Conservation (phyloP, 2,888 invertebrate species). For the Drosophila algonquin region DNA sequence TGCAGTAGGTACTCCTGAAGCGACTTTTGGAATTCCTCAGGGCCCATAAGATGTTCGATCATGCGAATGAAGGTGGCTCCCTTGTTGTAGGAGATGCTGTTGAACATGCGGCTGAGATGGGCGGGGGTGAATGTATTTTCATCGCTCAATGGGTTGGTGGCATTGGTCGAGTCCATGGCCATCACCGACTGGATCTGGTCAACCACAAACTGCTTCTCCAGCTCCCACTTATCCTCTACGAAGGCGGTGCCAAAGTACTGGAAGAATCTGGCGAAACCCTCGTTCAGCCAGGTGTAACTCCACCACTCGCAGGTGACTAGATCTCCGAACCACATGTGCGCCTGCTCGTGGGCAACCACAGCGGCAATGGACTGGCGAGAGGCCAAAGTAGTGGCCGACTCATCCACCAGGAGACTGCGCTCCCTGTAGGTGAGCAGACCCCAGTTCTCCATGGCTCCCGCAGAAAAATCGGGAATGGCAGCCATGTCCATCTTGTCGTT, state of each 20-base stretch:
- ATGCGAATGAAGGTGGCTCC: slow-evolving; percentile 88
- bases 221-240: slow-evolving; percentile 86
- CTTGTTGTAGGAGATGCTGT: slow-evolving; percentile 88
- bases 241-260: slow-evolving; percentile 87
- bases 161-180: slow-evolving; percentile 86
- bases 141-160: slow-evolving; percentile 86
- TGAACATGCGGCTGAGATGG: slow-evolving; percentile 87
- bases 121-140: slow-evolving; percentile 85
- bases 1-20: slow-evolving; percentile 85
- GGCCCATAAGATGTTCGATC: slow-evolving; percentile 87
- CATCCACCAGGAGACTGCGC: slow-evolving; percentile 88
- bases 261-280: slow-evolving; percentile 89
- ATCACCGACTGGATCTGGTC: slow-evolving; percentile 89
- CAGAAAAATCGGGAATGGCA: slow-evolving; percentile 93
- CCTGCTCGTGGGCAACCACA: slow-evolving; percentile 85
- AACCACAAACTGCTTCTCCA: slow-evolving; percentile 88
- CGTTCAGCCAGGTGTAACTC: slow-evolving; percentile 87
- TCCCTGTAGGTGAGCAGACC: slow-evolving; percentile 93
- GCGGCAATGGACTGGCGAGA: slow-evolving; percentile 87
- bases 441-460: slow-evolving; percentile 97
- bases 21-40: slow-evolving; percentile 85
- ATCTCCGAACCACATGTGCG: slow-evolving; percentile 89
- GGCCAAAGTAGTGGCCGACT: slow-evolving; percentile 85
- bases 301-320: slow-evolving; percentile 86
- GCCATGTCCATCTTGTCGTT: slow-evolving; percentile 92